Conservation (phyloP, 1,140 invertebrate genomes). For the Drosophila sechellia region DNA sequence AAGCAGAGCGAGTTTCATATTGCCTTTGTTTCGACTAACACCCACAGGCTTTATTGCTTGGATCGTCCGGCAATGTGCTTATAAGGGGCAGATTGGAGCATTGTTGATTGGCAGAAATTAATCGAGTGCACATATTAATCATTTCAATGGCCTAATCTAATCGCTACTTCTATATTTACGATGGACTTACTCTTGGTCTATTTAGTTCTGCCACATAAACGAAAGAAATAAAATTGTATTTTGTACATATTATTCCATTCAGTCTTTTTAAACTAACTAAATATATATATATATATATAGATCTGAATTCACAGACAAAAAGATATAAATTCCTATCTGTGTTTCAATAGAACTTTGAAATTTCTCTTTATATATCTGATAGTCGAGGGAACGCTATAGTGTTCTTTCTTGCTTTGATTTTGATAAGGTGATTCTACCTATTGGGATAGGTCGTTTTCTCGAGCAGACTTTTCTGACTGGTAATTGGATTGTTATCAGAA, state of each 20-base stretch:
- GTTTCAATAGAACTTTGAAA: no score
- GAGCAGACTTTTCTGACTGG: slow-evolving; percentile 4
- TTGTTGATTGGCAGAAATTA: slow-evolving; percentile 3
- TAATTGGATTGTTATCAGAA: slow-evolving; percentile 15
- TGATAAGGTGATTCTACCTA: background rate
- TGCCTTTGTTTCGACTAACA: background rate
- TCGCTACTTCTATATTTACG: slow-evolving; percentile 20
- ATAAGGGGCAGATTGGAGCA: background rate
- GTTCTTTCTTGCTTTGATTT: no score
- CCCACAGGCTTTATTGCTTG: background rate
- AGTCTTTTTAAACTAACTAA: background rate
- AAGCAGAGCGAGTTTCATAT: slow-evolving; percentile 38
- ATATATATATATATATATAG: background rate
- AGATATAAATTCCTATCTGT: no score
- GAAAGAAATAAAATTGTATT: no score
- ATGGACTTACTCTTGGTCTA: background rate
- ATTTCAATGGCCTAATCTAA: background rate
- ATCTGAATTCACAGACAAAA: background rate
- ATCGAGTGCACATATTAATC: slow-evolving; percentile 20
- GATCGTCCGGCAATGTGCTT: background rate
- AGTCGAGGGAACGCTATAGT: background rate
- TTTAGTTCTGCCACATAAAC: no score
- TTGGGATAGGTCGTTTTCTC: slow-evolving; percentile 24
- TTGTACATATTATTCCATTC: no score
- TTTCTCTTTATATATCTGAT: background rate